phyloP scores from a whole-genome alignment of 2,797 vertebrate species.

The Cyprinella venusta region DNA sequence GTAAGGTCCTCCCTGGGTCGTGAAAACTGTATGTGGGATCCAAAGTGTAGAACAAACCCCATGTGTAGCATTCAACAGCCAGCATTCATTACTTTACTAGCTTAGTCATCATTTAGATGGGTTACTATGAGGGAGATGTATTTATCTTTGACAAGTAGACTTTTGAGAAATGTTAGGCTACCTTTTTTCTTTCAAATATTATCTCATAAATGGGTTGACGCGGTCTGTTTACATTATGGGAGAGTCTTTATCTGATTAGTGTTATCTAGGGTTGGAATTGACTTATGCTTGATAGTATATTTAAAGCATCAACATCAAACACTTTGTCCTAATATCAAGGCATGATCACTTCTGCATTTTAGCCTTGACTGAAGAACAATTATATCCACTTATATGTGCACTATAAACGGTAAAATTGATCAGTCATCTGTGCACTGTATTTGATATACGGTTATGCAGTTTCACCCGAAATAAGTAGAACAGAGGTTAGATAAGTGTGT shows the following conservation, averaged over 20 bases:
- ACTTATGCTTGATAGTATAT: not conserved
- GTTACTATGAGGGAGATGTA: not conserved
- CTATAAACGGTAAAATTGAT: not conserved
- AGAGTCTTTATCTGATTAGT: slow-evolving; percentile 1
- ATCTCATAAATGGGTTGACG: not conserved
- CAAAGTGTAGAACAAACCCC: no score
- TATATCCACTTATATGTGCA: not conserved
- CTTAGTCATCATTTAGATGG: not conserved
- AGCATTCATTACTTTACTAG: not conserved
- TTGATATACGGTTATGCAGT: slow-evolving; percentile 12
- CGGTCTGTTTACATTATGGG: not conserved
- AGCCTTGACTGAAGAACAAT: no score
- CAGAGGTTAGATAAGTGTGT: slow-evolving; percentile 55
- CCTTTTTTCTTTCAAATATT: not conserved
- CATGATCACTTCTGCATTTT: not conserved
- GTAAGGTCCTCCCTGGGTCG: not conserved
- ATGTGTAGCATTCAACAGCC: no score
- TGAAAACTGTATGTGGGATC: not conserved
- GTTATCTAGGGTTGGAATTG: not conserved
- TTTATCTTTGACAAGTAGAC: not conserved
- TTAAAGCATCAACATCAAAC: not conserved
- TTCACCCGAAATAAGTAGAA: slow-evolving; percentile 9
- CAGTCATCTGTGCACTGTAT: not conserved
- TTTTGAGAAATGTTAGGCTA: not conserved
- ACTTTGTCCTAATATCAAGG: not conserved